Conservation (phyloP, 1,140 invertebrate species). For the Trichonephila clavata region DNA sequence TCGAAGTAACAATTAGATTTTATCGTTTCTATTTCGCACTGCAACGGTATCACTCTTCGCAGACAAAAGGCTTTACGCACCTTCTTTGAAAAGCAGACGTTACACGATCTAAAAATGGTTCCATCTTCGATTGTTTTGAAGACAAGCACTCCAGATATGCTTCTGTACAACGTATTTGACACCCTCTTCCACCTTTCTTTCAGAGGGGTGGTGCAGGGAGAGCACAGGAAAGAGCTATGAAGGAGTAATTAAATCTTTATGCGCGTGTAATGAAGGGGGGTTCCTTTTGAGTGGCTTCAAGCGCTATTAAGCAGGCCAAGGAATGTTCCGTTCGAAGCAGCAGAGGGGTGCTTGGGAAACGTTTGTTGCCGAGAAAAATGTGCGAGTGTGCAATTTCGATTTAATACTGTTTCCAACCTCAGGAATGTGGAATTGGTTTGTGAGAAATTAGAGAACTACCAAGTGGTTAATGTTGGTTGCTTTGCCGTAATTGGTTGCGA, state of each 20-base stretch:
- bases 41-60: neutral
- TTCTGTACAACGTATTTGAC: neutral
- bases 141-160: constrained; percentile 10
- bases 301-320: constrained; percentile 11
- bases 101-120: neutral
- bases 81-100: neutral
- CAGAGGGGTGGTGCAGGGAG: neutral
- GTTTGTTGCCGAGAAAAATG: constrained; percentile 24
- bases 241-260: constrained; percentile 41
- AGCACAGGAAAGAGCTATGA: constrained; percentile 13
- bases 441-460: neutral
- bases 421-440: constrained; percentile 27
- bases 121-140: neutral
- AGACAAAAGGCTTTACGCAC: neutral
- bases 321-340: neutral
- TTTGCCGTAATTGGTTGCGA: neutral
- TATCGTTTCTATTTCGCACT: neutral
- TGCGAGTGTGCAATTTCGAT: neutral
- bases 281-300: constrained; percentile 14
- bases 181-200: neutral
- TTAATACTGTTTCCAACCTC: constrained; percentile 2
- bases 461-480: too few relatives aligned
- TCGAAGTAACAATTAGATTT: constrained; percentile 21
- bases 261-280: neutral
- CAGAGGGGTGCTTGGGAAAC: neutral